Evolutionary conservation across 1,140 invertebrate species (phyloP).

Genomic region (Meloidogyne hapla): DNA sequence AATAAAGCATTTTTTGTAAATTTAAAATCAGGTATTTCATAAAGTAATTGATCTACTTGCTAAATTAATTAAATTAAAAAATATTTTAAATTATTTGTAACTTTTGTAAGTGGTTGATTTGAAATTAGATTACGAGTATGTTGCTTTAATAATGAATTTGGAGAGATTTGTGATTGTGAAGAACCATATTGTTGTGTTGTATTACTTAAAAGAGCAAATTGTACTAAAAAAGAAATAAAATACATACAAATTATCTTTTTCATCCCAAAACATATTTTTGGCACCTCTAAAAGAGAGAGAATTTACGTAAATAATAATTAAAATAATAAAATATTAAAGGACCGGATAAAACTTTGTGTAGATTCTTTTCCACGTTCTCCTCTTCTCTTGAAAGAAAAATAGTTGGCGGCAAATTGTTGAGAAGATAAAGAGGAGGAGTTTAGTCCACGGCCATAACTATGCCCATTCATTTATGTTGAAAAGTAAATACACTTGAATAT

Average conservation of each 20-base stretch:
- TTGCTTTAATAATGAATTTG: background rate
- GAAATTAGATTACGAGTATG: background rate
- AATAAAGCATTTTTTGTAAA: constrained; percentile 61
- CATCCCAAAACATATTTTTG: background rate
- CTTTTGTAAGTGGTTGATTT: constrained; percentile 16
- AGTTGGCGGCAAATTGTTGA: background rate
- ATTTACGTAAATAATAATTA: background rate
- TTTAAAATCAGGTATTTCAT: constrained; percentile 59
- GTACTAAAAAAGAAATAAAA: background rate
- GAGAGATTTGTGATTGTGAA: background rate
- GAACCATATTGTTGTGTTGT: background rate
- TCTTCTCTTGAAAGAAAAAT: background rate
- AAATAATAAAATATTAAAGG: background rate
- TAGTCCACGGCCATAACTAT: background rate
- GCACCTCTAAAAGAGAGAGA: background rate
- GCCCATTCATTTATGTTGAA: background rate
- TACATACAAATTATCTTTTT: background rate
- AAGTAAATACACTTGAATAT: background rate
- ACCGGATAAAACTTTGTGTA: background rate
- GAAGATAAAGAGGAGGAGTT: background rate
- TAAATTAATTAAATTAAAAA: constrained; percentile 20
- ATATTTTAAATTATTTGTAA: background rate
- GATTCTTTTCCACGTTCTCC: background rate
- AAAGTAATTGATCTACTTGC: constrained; percentile 63
- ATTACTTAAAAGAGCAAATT: background rate